A percentile compares a stretch with the other conserved stretches of the same genome.
Conservation (phyloP, 1,140 invertebrate genomes). For the Orius insidiosus region DNA sequence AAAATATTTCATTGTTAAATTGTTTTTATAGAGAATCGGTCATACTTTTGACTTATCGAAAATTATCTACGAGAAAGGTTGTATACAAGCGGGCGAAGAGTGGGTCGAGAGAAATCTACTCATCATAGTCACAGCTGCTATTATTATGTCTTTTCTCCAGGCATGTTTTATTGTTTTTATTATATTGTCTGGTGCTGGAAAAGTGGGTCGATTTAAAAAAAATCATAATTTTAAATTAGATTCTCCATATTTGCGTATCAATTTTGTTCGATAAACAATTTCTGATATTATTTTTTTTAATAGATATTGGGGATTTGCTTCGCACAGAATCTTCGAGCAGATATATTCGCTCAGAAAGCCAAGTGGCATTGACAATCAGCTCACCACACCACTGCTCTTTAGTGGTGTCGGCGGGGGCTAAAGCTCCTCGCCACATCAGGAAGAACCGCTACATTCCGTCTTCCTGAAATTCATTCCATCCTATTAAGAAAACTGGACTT, state of each 20-base stretch:
- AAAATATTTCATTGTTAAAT: too few relatives aligned
- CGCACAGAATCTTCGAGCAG: conserved; percentile 86
- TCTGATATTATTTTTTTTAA: conserved; percentile 18
- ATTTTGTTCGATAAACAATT: background rate
- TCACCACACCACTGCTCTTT: conserved; percentile 36
- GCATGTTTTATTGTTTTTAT: conserved; percentile 35
- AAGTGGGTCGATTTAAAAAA: too few relatives aligned
- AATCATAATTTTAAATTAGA: too few relatives aligned
- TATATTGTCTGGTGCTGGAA: background rate
- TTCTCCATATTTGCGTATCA: too few relatives aligned
- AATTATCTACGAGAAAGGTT: conserved; percentile 86
- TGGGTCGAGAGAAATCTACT: conserved; percentile 90
- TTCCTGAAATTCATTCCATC: too few relatives aligned
- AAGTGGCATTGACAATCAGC: conserved; percentile 82
- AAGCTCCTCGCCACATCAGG: too few relatives aligned
- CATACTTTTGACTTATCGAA: too few relatives aligned
- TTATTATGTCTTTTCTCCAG: conserved; percentile 78
- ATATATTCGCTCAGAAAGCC: conserved; percentile 91
- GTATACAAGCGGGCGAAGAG: conserved; percentile 78
- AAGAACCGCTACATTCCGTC: too few relatives aligned
- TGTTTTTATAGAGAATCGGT: too few relatives aligned
- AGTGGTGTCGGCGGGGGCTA: too few relatives aligned
- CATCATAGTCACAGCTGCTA: conserved; percentile 67
- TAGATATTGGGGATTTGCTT: conserved; percentile 95
- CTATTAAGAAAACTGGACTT: too few relatives aligned